Base-by-base conservation (phyloP, 2,113 vertebrate genomes). In the Rhineura floridana region DNA sequence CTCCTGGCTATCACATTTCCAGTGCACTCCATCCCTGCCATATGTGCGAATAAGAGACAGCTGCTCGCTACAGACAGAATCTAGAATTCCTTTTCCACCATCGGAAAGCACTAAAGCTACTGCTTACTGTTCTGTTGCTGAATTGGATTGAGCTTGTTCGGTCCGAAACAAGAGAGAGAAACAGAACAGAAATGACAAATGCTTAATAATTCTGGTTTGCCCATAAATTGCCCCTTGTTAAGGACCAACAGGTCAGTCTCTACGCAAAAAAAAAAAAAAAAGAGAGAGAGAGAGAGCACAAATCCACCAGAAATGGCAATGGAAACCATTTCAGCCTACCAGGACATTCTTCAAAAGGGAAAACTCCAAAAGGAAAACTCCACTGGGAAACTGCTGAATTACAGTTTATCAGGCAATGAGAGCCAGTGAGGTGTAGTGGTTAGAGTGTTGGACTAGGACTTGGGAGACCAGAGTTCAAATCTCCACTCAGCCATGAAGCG, bases 1-100 rank as follows among this genome's bases (percentile, higher is more conserved):
- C 46, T 76, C 78, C 76, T 75, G 50, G 82, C 69, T 80, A 77
- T 84, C 79, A 83, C 73, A n/a, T 89, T 84, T 89, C 85, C n/a
- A 80, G 44, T 15, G n/a, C n/a, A 63, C 44, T 88, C 72, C n/a
- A 83, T 50, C 75, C 70, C n/a, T 48, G 55, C 81, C 59, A 83
- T 83, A 81, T 83, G 55, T 88, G 81, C 11, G 62, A 67, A 83
- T 44, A 83, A 83, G 72, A 77, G 44, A 65, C 72, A 88, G 87
- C 87, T 88, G 87, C 72, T 88, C 46, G 36, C 70, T 83, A 50
- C 19, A 83, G 81, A 50, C 69, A 76, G 42, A 77, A 44, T 25
- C n/a, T 83, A 83, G 25, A 83, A 83, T 83, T 83, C 81, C 55
- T 77, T 65, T 55, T 44, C 36, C 15, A 42, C 73, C 72, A 30